Evolutionary conservation across 2,888 invertebrate species (phyloP).

Genomic region (Coleophora deauratella): DNA sequence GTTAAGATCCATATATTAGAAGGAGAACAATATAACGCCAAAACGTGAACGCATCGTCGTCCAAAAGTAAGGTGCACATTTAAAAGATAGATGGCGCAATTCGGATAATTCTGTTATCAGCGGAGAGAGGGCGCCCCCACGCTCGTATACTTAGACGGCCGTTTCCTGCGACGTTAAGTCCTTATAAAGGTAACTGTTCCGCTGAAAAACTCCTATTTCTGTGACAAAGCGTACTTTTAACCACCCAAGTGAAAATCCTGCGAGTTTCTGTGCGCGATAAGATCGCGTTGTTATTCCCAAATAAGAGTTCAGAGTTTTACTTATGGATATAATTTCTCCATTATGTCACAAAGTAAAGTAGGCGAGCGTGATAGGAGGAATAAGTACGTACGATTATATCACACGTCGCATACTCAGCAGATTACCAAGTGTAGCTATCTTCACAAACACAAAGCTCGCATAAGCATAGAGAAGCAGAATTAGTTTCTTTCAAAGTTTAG

Average conservation of each 20-base stretch:
- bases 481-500: conserved; percentile 66
- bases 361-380: conserved; percentile 37
- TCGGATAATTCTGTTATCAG: conserved; percentile 80
- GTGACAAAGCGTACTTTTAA: conserved; percentile 58
- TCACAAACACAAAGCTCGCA: conserved; percentile 51
- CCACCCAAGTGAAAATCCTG: conserved; percentile 54
- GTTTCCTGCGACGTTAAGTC: conserved; percentile 66
- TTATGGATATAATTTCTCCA: conserved; percentile 35
- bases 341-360: conserved; percentile 31
- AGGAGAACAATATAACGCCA: background rate
- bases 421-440: conserved; percentile 53
- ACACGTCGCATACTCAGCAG: conserved; percentile 49
- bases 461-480: conserved; percentile 58
- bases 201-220: conserved; percentile 64
- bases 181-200: conserved; percentile 67
- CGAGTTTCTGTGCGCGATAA: conserved; percentile 41
- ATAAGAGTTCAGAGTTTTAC: conserved; percentile 31
- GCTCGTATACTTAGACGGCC: conserved; percentile 65
- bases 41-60: conserved; percentile 22
- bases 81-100: conserved; percentile 78
- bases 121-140: conserved; percentile 63
- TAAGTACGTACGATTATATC: conserved; percentile 46
- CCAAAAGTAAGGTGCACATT: conserved; percentile 72
- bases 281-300: conserved; percentile 30
- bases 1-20: no score